Conservation (phyloP, 2,113 vertebrate genomes). For the Equus quagga region DNA sequence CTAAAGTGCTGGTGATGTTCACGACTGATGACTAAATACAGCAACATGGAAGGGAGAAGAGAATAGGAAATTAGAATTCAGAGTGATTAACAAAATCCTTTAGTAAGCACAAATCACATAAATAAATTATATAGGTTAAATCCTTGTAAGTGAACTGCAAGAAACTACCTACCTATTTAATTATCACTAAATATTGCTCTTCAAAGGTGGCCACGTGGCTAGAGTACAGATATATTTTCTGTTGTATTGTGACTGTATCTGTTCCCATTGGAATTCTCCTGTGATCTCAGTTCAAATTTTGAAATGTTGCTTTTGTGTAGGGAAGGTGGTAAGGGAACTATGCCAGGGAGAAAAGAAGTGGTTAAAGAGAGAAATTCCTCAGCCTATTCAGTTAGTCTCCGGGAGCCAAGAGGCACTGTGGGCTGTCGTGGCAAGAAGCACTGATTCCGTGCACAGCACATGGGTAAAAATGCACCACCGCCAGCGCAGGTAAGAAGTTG, state of each 20-base stretch:
- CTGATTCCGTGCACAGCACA: neutral
- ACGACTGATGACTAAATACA: slow-evolving; percentile 34
- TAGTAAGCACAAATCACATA: slow-evolving; percentile 51
- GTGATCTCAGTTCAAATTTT: neutral
- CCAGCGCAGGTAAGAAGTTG: neutral
- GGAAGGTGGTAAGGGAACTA: neutral
- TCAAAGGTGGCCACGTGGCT: neutral
- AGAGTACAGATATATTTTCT: neutral
- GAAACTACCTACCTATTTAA: slow-evolving; percentile 22
- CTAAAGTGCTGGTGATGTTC: neutral
- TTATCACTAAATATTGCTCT: slow-evolving; percentile 27
- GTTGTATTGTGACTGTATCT: neutral
- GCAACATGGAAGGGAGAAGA: neutral
- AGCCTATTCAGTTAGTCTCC: neutral
- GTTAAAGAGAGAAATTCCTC: neutral
- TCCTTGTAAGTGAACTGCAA: slow-evolving; percentile 43
- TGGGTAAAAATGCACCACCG: neutral
- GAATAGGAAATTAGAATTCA: neutral
- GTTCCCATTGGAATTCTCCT: neutral
- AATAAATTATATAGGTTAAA: slow-evolving; percentile 65
- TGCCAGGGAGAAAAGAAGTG: neutral
- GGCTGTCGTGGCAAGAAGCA: neutral
- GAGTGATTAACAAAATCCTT: slow-evolving; percentile 13
- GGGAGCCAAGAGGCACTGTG: neutral
- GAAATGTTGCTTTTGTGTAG: neutral